phyloP scores from a whole-genome alignment of 1,140 invertebrate genomes.

The Arctopsyche grandis region DNA sequence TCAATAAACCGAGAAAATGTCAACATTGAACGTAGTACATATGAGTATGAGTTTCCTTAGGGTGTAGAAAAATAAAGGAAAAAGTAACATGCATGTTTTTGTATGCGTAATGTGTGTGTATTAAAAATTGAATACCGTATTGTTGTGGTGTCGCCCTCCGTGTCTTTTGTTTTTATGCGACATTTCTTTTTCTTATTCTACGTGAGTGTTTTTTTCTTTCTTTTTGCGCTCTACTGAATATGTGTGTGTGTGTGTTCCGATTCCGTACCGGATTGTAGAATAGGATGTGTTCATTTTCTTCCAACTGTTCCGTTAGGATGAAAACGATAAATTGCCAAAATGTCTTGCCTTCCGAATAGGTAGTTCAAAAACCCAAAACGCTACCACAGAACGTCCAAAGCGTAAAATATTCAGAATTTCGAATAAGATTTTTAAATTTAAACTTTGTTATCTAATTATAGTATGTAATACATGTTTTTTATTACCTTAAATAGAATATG shows the following conservation, averaged over 20 bases:
- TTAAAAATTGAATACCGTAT: not conserved
- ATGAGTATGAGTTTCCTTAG: no score
- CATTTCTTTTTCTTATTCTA: not conserved
- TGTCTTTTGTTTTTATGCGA: not conserved
- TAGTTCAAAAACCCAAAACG: not conserved
- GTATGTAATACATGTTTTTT: no score
- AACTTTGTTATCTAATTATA: no score
- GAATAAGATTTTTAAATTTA: no score
- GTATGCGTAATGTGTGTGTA: not conserved
- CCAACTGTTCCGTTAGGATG: conserved; percentile 16
- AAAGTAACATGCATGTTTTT: no score
- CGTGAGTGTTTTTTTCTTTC: not conserved
- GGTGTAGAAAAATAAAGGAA: no score
- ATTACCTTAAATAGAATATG: no score
- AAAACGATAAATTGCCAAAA: conserved; percentile 25
- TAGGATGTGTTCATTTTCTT: conserved; percentile 25
- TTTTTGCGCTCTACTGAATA: not conserved
- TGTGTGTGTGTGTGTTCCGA: not conserved
- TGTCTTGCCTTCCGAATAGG: not conserved
- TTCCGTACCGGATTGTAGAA: conserved; percentile 7
- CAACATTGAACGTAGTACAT: conserved; percentile 2
- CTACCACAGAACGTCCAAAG: not conserved
- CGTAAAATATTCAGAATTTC: no score
- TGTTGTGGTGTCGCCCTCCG: not conserved
- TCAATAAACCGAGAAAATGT: conserved; percentile 5